A percentile compares a stretch with the other conserved stretches of the same genome.
These are phyloP conservation scores for Natator depressus DNA, from an alignment of 2,113 vertebrate species.

Conservation along the genomic window DNA sequence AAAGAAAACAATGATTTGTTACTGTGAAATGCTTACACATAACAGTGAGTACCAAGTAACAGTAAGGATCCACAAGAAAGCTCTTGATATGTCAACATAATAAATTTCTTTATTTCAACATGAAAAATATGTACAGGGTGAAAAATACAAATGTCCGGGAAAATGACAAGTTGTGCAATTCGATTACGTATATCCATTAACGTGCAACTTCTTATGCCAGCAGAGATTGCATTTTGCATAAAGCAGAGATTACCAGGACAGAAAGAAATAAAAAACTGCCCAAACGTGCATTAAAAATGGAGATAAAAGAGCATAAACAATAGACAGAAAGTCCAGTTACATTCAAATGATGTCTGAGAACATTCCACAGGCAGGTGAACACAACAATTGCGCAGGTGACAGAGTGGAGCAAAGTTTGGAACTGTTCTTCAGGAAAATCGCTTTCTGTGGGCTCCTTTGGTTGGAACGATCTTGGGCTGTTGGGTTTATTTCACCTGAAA, in stretches of 20 bases:
- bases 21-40: neutral
- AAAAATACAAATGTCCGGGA: neutral
- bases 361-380: neutral
- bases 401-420: neutral
- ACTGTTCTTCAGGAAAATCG: neutral
- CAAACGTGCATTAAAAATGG: neutral
- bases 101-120: constrained; percentile 33
- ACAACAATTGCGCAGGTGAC: neutral
- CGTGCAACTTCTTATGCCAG: neutral
- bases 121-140: neutral
- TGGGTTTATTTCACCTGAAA: neutral
- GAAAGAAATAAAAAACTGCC: neutral
- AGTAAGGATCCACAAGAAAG: neutral
- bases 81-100: neutral
- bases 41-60: neutral
- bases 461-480: neutral
- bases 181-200: neutral
- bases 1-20: neutral
- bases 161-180: neutral
- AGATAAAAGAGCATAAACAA: neutral
- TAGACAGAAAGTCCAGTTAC: neutral
- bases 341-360: neutral
- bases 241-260: neutral
- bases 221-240: neutral
- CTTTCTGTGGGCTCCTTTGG: neutral